Base-by-base conservation (phyloP, 2,888 invertebrate species). In the Cheilosia grossa region DNA sequence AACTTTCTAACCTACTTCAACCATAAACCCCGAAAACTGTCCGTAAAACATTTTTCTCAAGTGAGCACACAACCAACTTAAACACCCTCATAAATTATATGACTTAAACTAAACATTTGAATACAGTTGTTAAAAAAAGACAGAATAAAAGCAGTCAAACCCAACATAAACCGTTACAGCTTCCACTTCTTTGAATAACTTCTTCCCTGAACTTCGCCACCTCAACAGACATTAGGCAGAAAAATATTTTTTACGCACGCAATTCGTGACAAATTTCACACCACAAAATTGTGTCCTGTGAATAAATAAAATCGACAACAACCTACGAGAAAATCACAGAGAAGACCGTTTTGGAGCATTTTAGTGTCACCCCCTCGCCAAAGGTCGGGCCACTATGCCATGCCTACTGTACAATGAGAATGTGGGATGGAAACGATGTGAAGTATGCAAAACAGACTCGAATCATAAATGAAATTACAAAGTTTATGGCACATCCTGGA, bases 381-480 rank as follows among this genome's bases (percentile, higher is more conserved):
- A 30, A 69, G 61, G 56, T 63, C 58, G 21, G 40, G 19, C 19
- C 37, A 69, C 58, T 72, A 61, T 40, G 59, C 40, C 15, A 19
- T 49, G 13, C 6, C 15, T 42, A 51, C 27, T 30, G n/a, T 13
- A 54, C 51, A 58, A 72, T 42, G 44, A 27, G 19, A 67, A 53
- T 44, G 24, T 19, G 47, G 56, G 33, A 7, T 64, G 53, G 40
- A 59, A 53, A 70, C 33, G 42, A 58, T 81, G 72, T 81, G 75
- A 81, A 81, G 85, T 72, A 81, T 85, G 81, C 75, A 85, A 85
- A 85, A 72, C 77, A 85, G 77, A 70, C 75, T 81, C 72, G 72
- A 85, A 85, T 85, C 85, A 85, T 85, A 85, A 85, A 80, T 85
- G 85, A 81, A 85, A 85, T 85, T 85, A 81, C 67, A 85, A 85